A percentile compares a stretch with the other conserved stretches of the same genome.
Conservation (phyloP, 2,797 vertebrate species). For the Leucoraja ocellata region DNA sequence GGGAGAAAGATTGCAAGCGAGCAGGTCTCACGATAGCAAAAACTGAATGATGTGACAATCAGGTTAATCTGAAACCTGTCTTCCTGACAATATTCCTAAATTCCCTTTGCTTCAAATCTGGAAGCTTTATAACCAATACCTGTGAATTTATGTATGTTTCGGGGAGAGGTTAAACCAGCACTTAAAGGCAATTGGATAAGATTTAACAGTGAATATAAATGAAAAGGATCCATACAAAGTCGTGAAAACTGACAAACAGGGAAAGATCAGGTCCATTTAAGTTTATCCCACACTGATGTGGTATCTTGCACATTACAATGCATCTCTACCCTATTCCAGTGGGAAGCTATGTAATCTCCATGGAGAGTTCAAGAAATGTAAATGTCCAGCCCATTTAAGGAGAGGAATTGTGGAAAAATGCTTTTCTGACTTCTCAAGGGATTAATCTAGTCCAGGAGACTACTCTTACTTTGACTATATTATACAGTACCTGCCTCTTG, state of each 20-base stretch:
- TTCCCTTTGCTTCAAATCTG: neutral
- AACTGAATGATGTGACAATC: neutral
- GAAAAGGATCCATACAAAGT: neutral
- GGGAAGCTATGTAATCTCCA: neutral
- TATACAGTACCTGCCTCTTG: slow-evolving; percentile 21
- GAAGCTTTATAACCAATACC: neutral
- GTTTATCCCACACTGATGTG: neutral
- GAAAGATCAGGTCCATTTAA: neutral
- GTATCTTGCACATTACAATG: neutral
- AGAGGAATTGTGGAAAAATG: neutral
- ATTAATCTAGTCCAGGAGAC: neutral
- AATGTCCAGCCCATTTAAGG: neutral
- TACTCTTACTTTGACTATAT: neutral
- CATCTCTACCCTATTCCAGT: neutral
- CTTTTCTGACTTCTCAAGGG: neutral
- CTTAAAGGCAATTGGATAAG: neutral
- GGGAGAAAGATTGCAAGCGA: neutral
- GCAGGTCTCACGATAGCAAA: neutral
- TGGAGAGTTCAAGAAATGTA: neutral
- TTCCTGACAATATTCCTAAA: neutral
- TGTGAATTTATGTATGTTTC: neutral
- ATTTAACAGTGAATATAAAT: slow-evolving; percentile 1
- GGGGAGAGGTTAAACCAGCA: neutral
- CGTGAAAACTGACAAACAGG: neutral
- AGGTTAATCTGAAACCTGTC: neutral